Percentiles rank a stretch among this genome's conserved stretches.
phyloP scores from a whole-genome alignment of 2,113 vertebrate species.

The Salvelinus namaycush region DNA sequence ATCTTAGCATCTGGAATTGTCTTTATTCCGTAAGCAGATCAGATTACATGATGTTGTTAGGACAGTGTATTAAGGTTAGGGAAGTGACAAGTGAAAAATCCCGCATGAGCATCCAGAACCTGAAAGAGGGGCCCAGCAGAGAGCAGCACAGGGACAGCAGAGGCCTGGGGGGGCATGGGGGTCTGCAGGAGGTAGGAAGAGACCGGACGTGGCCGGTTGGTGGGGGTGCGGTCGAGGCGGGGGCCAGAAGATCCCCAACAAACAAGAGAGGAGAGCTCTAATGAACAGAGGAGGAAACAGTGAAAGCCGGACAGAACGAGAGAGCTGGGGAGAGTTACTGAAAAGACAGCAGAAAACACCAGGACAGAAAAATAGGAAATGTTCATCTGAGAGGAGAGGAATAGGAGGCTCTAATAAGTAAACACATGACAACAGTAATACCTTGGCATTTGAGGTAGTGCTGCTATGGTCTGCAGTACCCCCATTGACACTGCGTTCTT shows the following conservation, averaged over 20 bases:
- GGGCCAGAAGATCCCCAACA: conserved; percentile 37
- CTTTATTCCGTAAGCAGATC: neutral
- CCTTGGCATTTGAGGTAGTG: conserved; percentile 56
- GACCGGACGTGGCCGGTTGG: conserved; percentile 64
- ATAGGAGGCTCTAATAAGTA: neutral
- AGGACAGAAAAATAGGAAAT: neutral
- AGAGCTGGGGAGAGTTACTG: conserved; percentile 5
- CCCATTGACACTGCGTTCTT: conserved; percentile 79
- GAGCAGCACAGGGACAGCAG: conserved; percentile 29
- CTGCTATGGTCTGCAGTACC: conserved; percentile 76
- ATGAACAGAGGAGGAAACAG: conserved; percentile 15
- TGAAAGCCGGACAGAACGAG: neutral
- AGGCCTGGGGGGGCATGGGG: conserved; percentile 14
- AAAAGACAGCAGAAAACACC: neutral
- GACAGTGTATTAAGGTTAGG: neutral
- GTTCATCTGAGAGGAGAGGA: neutral
- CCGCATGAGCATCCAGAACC: conserved; percentile 20
- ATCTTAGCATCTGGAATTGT: neutral
- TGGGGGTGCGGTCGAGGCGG: conserved; percentile 18
- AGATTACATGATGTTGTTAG: neutral
- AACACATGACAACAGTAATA: conserved; percentile 15
- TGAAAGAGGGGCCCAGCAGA: conserved; percentile 28
- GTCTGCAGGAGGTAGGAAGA: conserved; percentile 26
- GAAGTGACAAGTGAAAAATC: neutral
- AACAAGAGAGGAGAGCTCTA: conserved; percentile 53